Conservation (phyloP, 2,888 invertebrate genomes). For the Tetragnatha montana region DNA sequence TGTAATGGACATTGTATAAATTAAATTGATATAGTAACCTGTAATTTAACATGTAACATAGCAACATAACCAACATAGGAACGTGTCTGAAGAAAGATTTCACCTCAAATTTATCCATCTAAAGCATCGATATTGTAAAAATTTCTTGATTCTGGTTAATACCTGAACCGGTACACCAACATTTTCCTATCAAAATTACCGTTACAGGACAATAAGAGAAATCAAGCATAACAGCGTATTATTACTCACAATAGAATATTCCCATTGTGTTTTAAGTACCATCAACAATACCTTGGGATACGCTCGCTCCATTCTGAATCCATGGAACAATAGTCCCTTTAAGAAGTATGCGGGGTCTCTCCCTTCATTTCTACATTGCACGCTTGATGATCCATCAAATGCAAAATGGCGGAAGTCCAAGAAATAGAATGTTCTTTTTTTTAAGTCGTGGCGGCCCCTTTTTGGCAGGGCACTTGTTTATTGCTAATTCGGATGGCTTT, state of each 20-base stretch:
- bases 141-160: too few species aligned
- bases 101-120: background rate
- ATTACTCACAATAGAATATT: background rate
- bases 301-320: background rate
- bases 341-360: background rate
- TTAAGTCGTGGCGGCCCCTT: constrained; percentile 26
- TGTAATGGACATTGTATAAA: background rate
- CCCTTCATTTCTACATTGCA: background rate
- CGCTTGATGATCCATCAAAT: constrained; percentile 24
- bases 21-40: too few species aligned
- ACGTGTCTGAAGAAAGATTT: background rate
- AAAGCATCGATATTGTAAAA: too few species aligned
- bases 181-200: background rate
- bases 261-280: background rate
- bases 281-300: background rate
- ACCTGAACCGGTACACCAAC: background rate
- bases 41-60: background rate
- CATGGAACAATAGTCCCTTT: background rate
- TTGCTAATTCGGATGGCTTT: constrained; percentile 47
- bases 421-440: constrained; percentile 26
- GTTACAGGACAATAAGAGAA: background rate
- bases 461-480: constrained; percentile 39
- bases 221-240: background rate
- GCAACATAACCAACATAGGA: background rate
- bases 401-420: constrained; percentile 32